phyloP scores from a whole-genome alignment of 2,113 vertebrate genomes.

The Ploceus nigricollis region DNA sequence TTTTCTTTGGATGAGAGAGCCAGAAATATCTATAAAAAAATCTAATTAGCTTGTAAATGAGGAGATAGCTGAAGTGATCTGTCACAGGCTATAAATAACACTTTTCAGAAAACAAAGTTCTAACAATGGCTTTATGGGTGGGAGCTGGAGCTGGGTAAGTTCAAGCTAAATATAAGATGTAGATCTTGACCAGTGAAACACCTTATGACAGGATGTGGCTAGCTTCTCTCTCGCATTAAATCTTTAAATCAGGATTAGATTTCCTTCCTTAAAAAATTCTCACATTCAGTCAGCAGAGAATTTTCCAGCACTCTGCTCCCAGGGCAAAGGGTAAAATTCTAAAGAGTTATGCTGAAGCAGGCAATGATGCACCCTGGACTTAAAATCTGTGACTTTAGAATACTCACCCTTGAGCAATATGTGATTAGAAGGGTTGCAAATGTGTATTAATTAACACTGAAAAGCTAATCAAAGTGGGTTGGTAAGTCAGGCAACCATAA shows the following conservation, averaged over 20 bases:
- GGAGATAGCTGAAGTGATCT: not conserved
- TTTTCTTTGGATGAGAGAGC: not conserved
- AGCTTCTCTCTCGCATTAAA: not conserved
- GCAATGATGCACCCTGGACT: not conserved
- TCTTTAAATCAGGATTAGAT: constrained; percentile 9
- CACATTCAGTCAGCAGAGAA: not conserved
- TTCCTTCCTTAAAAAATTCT: not conserved
- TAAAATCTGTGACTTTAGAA: not conserved
- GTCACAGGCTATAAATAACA: not conserved
- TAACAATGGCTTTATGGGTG: not conserved
- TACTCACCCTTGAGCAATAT: constrained; percentile 3
- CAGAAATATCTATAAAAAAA: not conserved
- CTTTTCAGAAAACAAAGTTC: not conserved
- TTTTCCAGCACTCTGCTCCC: not conserved
- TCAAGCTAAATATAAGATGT: not conserved
- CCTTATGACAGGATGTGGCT: not conserved
- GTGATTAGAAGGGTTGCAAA: constrained; percentile 13
- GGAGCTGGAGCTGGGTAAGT: not conserved
- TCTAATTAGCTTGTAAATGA: constrained; percentile 11
- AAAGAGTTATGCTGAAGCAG: not conserved
- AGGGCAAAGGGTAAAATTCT: not conserved
- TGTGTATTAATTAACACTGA: constrained; percentile 20
- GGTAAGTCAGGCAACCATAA: constrained; percentile 30
- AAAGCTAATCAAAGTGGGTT: not conserved
- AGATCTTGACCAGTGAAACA: constrained; percentile 9